These are phyloP conservation scores for Aerospiza tachiro DNA, from an alignment of 2,797 vertebrate genomes.

Conservation along the genomic window DNA sequence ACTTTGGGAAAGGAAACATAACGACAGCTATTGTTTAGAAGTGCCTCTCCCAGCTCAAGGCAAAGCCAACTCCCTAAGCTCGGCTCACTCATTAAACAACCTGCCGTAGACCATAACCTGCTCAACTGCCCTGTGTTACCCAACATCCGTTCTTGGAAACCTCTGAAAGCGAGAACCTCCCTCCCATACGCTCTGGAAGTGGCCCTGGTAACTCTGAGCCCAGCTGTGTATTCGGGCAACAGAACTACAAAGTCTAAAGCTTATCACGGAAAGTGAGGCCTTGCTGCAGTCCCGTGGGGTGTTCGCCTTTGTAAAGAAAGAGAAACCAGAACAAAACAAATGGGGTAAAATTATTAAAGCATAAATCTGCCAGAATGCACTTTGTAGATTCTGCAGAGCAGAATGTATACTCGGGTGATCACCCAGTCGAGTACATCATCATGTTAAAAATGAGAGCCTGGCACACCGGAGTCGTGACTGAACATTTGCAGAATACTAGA, in stretches of 20 bases:
- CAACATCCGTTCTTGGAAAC: slow-evolving; percentile 32
- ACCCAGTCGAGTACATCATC: neutral
- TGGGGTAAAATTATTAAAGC: neutral
- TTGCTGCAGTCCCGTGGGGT: neutral
- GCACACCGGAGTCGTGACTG: neutral
- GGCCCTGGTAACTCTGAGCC: neutral
- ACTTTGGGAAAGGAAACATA: neutral
- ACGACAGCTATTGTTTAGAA: neutral
- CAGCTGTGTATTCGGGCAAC: neutral
- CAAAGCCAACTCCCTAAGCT: neutral
- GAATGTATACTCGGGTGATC: fast-evolving
- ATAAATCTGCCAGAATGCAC: neutral
- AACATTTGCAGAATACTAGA: neutral
- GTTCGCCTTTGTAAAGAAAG: fast-evolving
- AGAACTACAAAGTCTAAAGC: neutral
- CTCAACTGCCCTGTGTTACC: neutral
- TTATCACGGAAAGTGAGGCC: neutral
- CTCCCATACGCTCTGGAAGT: neutral
- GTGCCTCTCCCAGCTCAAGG: neutral
- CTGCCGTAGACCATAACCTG: neutral
- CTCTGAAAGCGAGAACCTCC: neutral
- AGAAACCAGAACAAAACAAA: neutral
- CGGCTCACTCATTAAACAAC: neutral
- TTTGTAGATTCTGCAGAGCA: neutral
- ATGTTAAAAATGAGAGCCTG: neutral